phyloP scores from a whole-genome alignment of 2,888 invertebrate genomes.

The Spialia ferax region DNA sequence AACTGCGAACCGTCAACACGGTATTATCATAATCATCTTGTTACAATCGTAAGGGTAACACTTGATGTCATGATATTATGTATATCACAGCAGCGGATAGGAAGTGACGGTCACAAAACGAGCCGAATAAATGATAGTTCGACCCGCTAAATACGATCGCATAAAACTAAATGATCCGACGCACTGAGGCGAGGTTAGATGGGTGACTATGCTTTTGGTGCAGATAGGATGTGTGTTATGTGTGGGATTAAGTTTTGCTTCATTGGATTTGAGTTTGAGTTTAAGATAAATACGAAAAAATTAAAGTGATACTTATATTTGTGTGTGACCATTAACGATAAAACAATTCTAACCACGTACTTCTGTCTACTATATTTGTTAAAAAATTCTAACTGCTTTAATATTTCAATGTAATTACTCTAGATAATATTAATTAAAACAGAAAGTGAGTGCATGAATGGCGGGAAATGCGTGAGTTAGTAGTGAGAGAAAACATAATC shows the following conservation, averaged over 20 bases:
- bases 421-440: too few species aligned
- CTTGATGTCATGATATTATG: background rate
- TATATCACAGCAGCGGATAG: background rate
- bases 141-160: conserved; percentile 58
- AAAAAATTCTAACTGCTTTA: too few species aligned
- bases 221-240: background rate
- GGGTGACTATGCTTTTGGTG: conserved; percentile 7
- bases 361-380: too few species aligned
- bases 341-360: too few species aligned
- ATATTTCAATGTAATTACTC: too few species aligned
- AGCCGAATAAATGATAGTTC: conserved; percentile 50
- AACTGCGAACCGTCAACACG: background rate
- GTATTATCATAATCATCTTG: background rate
- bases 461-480: too few species aligned
- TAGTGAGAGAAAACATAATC: too few species aligned
- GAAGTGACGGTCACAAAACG: conserved; percentile 16
- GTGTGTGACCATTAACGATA: too few species aligned
- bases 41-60: conserved; percentile 1
- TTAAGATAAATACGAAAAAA: too few species aligned
- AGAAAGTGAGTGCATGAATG: too few species aligned
- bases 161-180: conserved; percentile 62
- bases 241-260: background rate
- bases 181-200: conserved; percentile 16
- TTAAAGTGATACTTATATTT: too few species aligned
- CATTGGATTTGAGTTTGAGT: too few species aligned